Conservation (phyloP, 2,797 vertebrate genomes). For the Natrix natrix region DNA sequence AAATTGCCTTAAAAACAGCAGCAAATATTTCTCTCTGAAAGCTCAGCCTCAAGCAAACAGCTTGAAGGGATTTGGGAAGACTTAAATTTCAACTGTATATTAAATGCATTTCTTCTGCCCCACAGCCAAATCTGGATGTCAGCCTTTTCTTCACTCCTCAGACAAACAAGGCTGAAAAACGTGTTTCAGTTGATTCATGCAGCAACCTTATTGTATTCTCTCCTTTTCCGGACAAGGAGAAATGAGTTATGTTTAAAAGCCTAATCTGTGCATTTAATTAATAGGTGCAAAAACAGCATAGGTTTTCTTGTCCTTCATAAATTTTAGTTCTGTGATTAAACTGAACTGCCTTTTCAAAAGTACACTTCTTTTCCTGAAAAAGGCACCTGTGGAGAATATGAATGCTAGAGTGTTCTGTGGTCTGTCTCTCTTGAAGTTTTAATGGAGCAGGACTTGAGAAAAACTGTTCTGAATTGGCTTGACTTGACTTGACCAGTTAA, state of each 20-base stretch:
- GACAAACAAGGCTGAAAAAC: not conserved
- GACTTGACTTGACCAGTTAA: not conserved
- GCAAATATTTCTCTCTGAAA: not conserved
- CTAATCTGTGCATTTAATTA: not conserved
- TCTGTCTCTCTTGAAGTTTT: not conserved
- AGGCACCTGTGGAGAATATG: not conserved
- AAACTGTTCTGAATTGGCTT: not conserved
- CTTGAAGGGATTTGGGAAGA: not conserved
- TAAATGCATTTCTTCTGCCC: not conserved
- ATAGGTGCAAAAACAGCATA: not conserved
- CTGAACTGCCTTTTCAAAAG: not conserved
- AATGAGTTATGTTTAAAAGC: not conserved
- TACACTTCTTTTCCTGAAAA: no score
- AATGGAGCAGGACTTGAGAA: not conserved
- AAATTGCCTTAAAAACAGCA: not conserved
- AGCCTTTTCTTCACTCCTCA: constrained; percentile 18
- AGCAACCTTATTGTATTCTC: constrained; percentile 22
- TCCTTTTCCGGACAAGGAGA: not conserved
- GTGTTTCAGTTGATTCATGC: rapidly evolving
- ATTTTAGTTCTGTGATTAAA: not conserved
- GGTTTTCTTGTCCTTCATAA: not conserved
- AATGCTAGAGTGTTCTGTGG: not conserved
- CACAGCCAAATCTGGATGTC: not conserved
- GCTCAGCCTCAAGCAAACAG: no score
- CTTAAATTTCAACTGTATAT: not conserved